A percentile compares a stretch with the other conserved stretches of the same genome.
Conservation (phyloP, 2,113 vertebrate species). For the Archocentrus centrarchus region DNA sequence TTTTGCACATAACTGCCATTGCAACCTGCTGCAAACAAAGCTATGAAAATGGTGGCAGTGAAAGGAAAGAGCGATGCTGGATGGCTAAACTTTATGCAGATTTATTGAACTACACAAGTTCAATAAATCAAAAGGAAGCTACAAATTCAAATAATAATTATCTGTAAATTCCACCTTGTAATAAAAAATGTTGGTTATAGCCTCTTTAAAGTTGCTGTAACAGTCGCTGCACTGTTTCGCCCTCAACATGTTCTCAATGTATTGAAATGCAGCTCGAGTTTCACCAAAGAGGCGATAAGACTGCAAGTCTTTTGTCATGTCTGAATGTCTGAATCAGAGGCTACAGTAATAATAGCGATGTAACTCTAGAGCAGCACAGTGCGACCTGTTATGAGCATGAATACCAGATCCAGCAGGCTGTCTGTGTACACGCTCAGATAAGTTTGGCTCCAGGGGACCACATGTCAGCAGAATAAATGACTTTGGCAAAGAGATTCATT, state of each 20-base stretch:
- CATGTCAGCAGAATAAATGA: constrained; percentile 74
- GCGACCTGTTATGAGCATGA: constrained; percentile 48
- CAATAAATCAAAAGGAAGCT: neutral
- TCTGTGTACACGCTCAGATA: constrained; percentile 56
- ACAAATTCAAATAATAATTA: neutral
- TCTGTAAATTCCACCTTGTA: neutral
- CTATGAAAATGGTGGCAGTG: neutral
- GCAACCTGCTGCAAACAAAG: neutral
- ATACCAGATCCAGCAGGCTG: constrained; percentile 56
- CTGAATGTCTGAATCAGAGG: constrained; percentile 46
- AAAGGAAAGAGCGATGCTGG: neutral
- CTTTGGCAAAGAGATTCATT: constrained; percentile 63
- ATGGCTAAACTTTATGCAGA: neutral
- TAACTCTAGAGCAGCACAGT: constrained; percentile 56
- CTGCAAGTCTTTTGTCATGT: constrained; percentile 55
- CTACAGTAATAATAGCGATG: constrained; percentile 58
- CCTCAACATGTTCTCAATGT: neutral
- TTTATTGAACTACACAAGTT: neutral
- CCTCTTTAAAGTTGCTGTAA: constrained; percentile 20
- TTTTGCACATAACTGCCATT: neutral
- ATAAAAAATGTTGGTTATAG: constrained; percentile 3
- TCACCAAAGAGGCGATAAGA: constrained; percentile 41
- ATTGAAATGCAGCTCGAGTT: constrained; percentile 49
- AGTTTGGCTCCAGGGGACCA: constrained; percentile 65
- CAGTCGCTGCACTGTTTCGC: constrained; percentile 5